Evolutionary conservation across 1,140 invertebrate genomes (phyloP), one percentile per base, ranked within the genome.

Genomic region (Papilio xuthus): DNA sequence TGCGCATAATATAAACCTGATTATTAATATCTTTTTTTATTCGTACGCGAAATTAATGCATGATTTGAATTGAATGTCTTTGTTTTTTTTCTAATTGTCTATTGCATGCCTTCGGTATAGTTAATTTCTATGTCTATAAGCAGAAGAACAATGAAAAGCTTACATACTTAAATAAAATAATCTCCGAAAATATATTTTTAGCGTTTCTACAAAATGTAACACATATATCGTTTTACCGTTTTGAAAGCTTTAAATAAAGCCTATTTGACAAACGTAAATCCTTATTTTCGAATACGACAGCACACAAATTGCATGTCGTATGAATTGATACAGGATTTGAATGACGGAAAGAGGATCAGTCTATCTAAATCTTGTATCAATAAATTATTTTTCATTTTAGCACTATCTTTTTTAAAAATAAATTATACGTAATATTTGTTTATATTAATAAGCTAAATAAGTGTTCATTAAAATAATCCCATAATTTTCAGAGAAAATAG

Each of bases 221-320:
- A 4, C 20, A 9, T 26, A 26, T 13, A 26, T 13, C 23, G 56
- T 28, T 50, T 13, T 15, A 67, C 32, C 26, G 60, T 67, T 67
- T 67, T 67, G 60, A 67, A 67, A 67, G 23, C 60, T 67, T 26
- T 26, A 28, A 67, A 28, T 28, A 28, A 67, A 67, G 12, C 60
- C 32, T 67, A 67, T 67, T 67, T 28, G 60, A 32, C 60, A 28
- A 12, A 67, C 26, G 4, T 67, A 67, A 67, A 67, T 67, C 60
- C 60, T 10, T 67, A 28, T 67, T 67, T 18, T 12, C 60, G 26
- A 67, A 67, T 67, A 28, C 60, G 60, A 67, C 60, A 67, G 60
- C 60, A 15, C 60, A 67, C 60, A 67, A 67, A 67, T 67, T 67
- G 60, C 60, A 67, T 28, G 60, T 67, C 23, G 4, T 15, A 67